phyloP scores from a whole-genome alignment of 2,888 invertebrate species.

The Callosobruchus maculatus region DNA sequence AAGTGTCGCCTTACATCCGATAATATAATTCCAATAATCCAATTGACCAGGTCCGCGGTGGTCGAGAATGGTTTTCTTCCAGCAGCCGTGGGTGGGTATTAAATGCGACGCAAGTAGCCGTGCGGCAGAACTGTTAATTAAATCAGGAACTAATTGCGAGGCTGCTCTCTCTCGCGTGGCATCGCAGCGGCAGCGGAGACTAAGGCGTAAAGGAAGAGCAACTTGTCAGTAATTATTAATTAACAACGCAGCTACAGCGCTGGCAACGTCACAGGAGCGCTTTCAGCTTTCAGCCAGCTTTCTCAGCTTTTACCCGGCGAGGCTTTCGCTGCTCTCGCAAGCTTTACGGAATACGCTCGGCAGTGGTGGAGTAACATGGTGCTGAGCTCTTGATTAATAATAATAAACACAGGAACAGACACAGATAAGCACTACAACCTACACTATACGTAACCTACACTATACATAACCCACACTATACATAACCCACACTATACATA shows the following conservation, averaged over 20 bases:
- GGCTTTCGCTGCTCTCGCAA: slow-evolving; percentile 41
- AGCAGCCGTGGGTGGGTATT: slow-evolving; percentile 25
- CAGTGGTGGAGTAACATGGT: neutral
- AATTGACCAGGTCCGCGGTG: slow-evolving; percentile 1
- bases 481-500: no score
- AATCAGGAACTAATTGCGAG: slow-evolving; percentile 43
- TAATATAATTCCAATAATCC: neutral
- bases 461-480: no score
- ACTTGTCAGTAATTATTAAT: slow-evolving; percentile 55
- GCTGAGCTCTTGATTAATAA: no score
- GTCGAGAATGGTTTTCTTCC: slow-evolving; percentile 20
- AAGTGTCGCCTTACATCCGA: no score
- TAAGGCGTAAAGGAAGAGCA: slow-evolving; percentile 51
- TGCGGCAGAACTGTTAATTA: slow-evolving; percentile 45
- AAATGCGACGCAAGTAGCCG: slow-evolving; percentile 37
- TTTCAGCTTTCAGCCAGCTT: slow-evolving; percentile 53
- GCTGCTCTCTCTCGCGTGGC: slow-evolving; percentile 36
- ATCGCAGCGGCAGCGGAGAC: slow-evolving; percentile 41
- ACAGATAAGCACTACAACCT: no score
- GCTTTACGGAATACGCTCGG: slow-evolving; percentile 34
- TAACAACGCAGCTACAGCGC: slow-evolving; percentile 42
- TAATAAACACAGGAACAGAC: no score
- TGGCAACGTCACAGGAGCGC: slow-evolving; percentile 26
- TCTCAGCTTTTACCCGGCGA: slow-evolving; percentile 50
- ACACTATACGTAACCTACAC: no score